A percentile compares a stretch with the other conserved stretches of the same genome.
Evolutionary conservation across 2,888 invertebrate species (phyloP).

Genomic region (Pemphredon lugubris): DNA sequence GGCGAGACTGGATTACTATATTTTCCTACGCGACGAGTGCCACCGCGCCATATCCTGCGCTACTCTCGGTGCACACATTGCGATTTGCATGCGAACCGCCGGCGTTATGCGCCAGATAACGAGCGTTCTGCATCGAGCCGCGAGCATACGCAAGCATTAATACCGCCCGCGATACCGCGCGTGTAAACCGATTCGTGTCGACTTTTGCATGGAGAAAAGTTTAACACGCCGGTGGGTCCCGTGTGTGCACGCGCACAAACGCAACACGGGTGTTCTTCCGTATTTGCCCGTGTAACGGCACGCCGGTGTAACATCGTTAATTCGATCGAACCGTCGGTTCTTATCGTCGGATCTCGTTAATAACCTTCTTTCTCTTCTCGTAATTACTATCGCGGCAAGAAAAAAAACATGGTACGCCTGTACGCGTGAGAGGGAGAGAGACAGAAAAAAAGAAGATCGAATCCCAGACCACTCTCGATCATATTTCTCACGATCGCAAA

Average conservation of each 20-base stretch:
- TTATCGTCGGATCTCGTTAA: constrained; percentile 66
- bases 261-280: not conserved
- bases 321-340: constrained; percentile 60
- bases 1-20: constrained; percentile 60
- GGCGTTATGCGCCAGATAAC: constrained; percentile 66
- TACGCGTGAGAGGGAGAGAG: constrained; percentile 4
- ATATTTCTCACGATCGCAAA: constrained; percentile 51
- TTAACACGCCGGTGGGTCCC: constrained; percentile 57
- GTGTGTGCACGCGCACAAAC: constrained; percentile 31
- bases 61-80: constrained; percentile 51
- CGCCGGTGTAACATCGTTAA: constrained; percentile 58
- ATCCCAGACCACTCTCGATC: constrained; percentile 17
- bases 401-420: constrained; percentile 18
- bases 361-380: constrained; percentile 61
- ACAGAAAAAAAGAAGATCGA: constrained; percentile 8
- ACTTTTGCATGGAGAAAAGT: constrained; percentile 67
- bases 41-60: constrained; percentile 45
- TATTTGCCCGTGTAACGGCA: constrained; percentile 34
- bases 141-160: constrained; percentile 65
- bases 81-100: constrained; percentile 70
- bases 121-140: constrained; percentile 58
- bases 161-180: constrained; percentile 61
- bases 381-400: constrained; percentile 51
- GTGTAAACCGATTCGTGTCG: constrained; percentile 72
- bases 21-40: constrained; percentile 59